Evolutionary conservation across 2,797 vertebrate species (phyloP).

Genomic region (Loriculus beryllinus): DNA sequence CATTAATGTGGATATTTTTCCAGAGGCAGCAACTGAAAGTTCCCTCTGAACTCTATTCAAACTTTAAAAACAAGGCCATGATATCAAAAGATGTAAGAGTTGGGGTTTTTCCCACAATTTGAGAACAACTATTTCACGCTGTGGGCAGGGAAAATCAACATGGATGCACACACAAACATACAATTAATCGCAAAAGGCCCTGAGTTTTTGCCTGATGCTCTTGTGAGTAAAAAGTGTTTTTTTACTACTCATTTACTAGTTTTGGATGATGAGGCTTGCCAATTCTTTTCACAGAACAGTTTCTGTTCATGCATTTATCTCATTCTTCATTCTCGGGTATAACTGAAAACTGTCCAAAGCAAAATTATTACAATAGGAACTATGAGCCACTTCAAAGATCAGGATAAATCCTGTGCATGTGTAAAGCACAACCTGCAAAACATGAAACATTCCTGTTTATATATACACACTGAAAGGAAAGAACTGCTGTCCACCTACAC

Average conservation of each 20-base stretch:
- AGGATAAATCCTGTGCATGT: neutral
- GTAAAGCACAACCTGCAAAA: neutral
- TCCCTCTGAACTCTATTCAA: neutral
- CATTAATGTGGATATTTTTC: neutral
- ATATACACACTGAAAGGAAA: neutral
- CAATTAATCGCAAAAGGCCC: neutral
- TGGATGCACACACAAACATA: neutral
- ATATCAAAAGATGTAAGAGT: neutral
- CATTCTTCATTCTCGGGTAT: neutral
- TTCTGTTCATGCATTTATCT: neutral
- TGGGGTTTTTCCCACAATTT: accelerated
- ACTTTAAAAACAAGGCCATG: neutral
- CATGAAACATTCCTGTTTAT: neutral
- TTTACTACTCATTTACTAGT: neutral
- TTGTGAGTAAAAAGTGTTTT: neutral
- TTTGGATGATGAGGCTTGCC: neutral
- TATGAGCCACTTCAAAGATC: neutral
- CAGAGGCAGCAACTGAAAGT: neutral
- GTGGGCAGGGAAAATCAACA: neutral
- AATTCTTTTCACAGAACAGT: neutral
- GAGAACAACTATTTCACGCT: neutral
- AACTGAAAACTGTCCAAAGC: neutral
- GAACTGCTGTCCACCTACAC: neutral
- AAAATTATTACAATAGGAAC: neutral
- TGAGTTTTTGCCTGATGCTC: neutral